Evolutionary conservation across 1,140 invertebrate genomes (phyloP).

Genomic region (Harlomillsia oculata): DNA sequence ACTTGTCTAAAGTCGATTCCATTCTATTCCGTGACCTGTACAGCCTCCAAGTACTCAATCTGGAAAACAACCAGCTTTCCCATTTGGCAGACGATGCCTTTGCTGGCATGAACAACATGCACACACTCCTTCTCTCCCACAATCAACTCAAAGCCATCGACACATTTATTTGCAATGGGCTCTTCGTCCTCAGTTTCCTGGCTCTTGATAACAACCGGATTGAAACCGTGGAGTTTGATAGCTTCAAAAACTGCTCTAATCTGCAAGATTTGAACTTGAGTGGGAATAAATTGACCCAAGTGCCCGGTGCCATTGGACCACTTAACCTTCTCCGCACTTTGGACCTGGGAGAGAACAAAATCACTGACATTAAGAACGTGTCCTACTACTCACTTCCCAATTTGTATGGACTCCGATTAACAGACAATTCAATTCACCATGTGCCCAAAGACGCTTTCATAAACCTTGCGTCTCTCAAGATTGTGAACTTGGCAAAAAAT

Average conservation of each 20-base stretch:
- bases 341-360: conserved; percentile 80
- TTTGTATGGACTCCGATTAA: conserved; percentile 70
- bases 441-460: conserved; percentile 72
- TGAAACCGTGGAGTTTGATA: conserved; percentile 61
- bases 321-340: conserved; percentile 71
- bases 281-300: conserved; percentile 67
- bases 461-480: conserved; percentile 70
- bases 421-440: conserved; percentile 79
- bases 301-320: conserved; percentile 72
- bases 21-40: conserved; percentile 61
- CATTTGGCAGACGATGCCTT: conserved; percentile 70
- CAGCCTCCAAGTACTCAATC: conserved; percentile 53
- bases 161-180: conserved; percentile 38
- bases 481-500: conserved; percentile 78
- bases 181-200: conserved; percentile 47
- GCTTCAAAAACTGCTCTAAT: conserved; percentile 71
- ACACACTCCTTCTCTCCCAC: conserved; percentile 73
- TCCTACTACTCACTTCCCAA: conserved; percentile 69
- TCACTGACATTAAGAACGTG: conserved; percentile 67
- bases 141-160: conserved; percentile 66
- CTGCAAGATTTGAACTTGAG: conserved; percentile 81
- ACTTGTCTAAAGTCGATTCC: conserved; percentile 64
- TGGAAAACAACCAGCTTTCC: conserved; percentile 59
- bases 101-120: conserved; percentile 71
- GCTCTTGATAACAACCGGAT: conserved; percentile 77